Base-by-base conservation (phyloP, 2,888 invertebrate genomes). In the Gisinianus flammeolus region DNA sequence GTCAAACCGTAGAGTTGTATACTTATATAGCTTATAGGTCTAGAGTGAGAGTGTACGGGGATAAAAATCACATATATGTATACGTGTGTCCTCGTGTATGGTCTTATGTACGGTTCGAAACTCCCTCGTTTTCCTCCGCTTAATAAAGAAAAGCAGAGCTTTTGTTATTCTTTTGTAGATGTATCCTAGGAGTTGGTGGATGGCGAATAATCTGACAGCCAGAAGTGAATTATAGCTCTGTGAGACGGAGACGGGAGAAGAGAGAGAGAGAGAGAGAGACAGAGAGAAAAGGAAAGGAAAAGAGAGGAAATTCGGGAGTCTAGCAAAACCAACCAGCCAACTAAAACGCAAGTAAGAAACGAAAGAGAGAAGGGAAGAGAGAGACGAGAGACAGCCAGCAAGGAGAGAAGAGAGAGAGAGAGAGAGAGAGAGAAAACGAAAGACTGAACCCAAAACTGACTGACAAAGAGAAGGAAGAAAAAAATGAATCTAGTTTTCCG, bases 141-240 rank as follows among this genome's bases (percentile, higher is more conserved):
- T 81, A 83, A 83, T 82, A 79, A 81, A 81, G 81, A 83, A 83
- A 83, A 81, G 81, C 78, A 79, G 81, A 77, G 81, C 82, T 81
- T 84, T 83, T 83, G 83, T 83, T 84, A 83, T 84, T 84, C 83
- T 84, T 84, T 83, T 84, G 83, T 84, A 80, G 79, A 79, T 79
- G 80, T 80, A 79, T 80, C 80, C 80, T 77, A 79, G 78, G 76
- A 81, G 81, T 79, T 81, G 82, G 83, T 81, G 80, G 82, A 81
- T 22, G 24, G 84, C 80, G 84, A 83, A 83, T 84, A 84, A 84
- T 84, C 84, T 84, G 84, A 84, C 84, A 82, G 81, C 79, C 78
- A 76, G 81, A 82, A 82, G 84, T 84, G 84, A 84, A 80, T 82
- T 84, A 84, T 83, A 81, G 80, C 79, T 81, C 69, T 80, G 62